phyloP scores from a whole-genome alignment of 35 echinoderm and acorn worm species.

The Diadema setosum region DNA sequence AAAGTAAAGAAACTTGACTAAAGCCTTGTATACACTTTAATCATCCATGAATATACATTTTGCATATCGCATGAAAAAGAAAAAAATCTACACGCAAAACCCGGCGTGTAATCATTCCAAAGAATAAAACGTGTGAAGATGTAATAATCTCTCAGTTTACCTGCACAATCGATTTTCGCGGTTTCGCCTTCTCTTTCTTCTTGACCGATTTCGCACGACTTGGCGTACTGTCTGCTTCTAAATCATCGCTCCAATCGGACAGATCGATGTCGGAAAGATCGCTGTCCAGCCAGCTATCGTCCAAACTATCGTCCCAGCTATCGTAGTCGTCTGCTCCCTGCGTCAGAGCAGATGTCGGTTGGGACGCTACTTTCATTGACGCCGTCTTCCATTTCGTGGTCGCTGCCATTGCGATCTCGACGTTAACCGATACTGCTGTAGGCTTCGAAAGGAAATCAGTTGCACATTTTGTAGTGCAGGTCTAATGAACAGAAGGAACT shows the following conservation, averaged over 20 bases:
- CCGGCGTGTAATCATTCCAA: neutral
- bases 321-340: no score
- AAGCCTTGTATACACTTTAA: no score
- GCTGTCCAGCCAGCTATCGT: neutral
- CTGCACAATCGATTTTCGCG: neutral
- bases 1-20: no score
- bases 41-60: no score
- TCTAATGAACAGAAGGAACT: no score
- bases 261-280: neutral
- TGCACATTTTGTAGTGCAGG: no score
- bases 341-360: no score
- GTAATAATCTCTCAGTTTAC: neutral
- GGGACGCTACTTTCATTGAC: no score
- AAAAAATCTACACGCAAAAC: neutral
- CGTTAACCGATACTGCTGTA: no score
- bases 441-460: no score
- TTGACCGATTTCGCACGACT: neutral
- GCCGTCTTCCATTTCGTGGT: neutral
- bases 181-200: neutral
- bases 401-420: no score
- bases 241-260: neutral
- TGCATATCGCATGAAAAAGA: no score
- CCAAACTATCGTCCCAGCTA: slow-evolving; percentile 1
- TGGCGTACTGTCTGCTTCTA: neutral
- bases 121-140: neutral